Evolutionary conservation across 2,888 invertebrate species (phyloP), one percentile per base, ranked within the genome.

Genomic region (Trachelus stipa): DNA sequence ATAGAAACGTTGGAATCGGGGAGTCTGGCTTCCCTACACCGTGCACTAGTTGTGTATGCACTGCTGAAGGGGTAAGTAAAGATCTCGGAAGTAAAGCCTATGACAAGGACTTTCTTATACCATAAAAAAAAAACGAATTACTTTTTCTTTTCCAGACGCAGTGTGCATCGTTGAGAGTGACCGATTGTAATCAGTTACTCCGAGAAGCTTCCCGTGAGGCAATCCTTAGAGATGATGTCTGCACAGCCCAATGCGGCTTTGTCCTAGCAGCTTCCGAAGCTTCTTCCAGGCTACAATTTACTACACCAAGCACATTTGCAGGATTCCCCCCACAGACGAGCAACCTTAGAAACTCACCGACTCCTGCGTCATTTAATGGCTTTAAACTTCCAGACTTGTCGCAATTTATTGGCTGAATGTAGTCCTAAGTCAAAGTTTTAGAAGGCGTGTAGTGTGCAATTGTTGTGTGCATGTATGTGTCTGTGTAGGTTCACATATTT

Each of bases 1-100:
- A 95, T 73, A 93, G 95, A 40, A 95, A 95, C 79, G 95, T 97
- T 11, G 94, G 95, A 9, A 94, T 97, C 9, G 97, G 97, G 0
- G 96, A 96, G 82, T 96, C 96, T 0, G 96, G 96, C 34, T 96
- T 97, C 92, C 97, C 97, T 0, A 95, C 96, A n/a, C 97, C 97
- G 3, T 98, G 97, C 90, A 97, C 97, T 0, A 97, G 97, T 77
- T 98, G 97, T 88, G 95, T 97, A 79, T 98, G 97, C 88, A 96
- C 97, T 12, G 92, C 93, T 31, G 97, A 97, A 92, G 97, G 97
- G 89, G 97, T 97, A 92, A 95, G 95, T 93, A 83, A 56, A 56
- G 56, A 56, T 56, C 2, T 56, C 23, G 1, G 9, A 23, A 56
- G 23, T 56, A 23, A 56, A 56, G 23, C 15, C 15, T 40, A 40